Evolutionary conservation across 92 coral and sea anemone genomes (phyloP), one percentile per base, ranked within the genome.

Genomic region (Porites rus): DNA sequence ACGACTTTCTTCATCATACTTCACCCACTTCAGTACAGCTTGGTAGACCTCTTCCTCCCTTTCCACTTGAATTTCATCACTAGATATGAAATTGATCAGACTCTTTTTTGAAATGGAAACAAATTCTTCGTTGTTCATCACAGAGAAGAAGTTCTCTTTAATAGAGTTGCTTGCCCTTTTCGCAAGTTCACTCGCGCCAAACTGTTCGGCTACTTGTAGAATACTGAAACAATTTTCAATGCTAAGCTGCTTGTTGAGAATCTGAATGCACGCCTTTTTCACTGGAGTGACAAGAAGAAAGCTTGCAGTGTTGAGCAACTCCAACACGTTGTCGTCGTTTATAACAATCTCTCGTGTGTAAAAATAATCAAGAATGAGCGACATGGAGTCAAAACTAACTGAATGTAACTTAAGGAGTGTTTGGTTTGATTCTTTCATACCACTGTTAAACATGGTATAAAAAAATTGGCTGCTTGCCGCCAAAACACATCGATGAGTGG

Each of bases 401-500:
- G 88, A 84, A 17, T 87, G 87, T 59, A 94, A 94, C 51, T 54
- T 69, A 24, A 93, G 77, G 14, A 63, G 82, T 24, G 72, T 88
- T 22, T 91, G 87, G 38, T 59, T 79, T 19, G 98, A 94, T 79
- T 91, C 98, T 76, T 88, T 76, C 98, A 94, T 94, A 5, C 98
- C 94, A 53, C 98, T 93, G 75, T 90, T 88, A 50, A 94, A 94
- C 94, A 94, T 88, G 2, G 94, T 90, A 82, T 85, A 93, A 76
- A 94, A 94, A 54, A 93, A 93, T 25, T 90, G 93, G 62, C 98
- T 93, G 71, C 91, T 94, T n/a, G 98, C 96, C 14, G 98, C 98
- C 83, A 94, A 77, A 62, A 94, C 88, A 65, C 89, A 93, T n/a
- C 96, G 96, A 73, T 94, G 98, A 9, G 92, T 92, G 8, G 92